Evolutionary conservation across 2,888 invertebrate genomes (phyloP), one percentile per base, ranked within the genome.

Genomic region (Odiellus spinosus): DNA sequence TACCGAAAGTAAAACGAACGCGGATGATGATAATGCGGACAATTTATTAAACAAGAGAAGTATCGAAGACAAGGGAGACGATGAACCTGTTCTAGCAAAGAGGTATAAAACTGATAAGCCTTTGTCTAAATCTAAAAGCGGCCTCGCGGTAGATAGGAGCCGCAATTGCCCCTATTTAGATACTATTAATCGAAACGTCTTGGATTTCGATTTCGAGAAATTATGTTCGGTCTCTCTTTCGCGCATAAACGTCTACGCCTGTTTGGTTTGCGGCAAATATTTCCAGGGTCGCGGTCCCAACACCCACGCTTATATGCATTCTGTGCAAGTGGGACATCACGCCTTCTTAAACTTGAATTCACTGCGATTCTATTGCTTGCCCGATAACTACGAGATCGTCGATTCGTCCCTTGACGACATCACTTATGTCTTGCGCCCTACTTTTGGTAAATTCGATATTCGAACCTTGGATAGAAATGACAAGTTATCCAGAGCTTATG

Each of bases 161-260:
- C 44, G 54, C 49, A 63, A 62, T 14, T 98, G 98, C 61, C 98
- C 98, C 0, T 98, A 98, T 64, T 70, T 98, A 60, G 98, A 98
- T 62, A 96, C 96, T 1, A 99, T 99, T 51, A 95, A 98, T 67
- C 75, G 72, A 45, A 87, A 90, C 59, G 78, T 93, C 51, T 68
- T 99, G 51, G 98, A 99, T 69, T 99, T 99, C 71, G 98, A 99
- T 70, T 99, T 99, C 71, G 98, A 99, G 68, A 99, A 99, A 66
- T 68, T 99, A 19, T 99, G 98, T 64, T 96, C 96, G 0, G 84
- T 99, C 34, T 96, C 96, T 0, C 67, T 99, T 52, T 96, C 96
- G 0, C 79, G 98, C 61, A 91, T 98, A 58, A 99, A 99, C 73
- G 96, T 98, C 32, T 99, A 99, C 66, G 98, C 98, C 6, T 99